Evolutionary conservation across 2,113 vertebrate genomes (phyloP).

Genomic region (Bucco capensis): DNA sequence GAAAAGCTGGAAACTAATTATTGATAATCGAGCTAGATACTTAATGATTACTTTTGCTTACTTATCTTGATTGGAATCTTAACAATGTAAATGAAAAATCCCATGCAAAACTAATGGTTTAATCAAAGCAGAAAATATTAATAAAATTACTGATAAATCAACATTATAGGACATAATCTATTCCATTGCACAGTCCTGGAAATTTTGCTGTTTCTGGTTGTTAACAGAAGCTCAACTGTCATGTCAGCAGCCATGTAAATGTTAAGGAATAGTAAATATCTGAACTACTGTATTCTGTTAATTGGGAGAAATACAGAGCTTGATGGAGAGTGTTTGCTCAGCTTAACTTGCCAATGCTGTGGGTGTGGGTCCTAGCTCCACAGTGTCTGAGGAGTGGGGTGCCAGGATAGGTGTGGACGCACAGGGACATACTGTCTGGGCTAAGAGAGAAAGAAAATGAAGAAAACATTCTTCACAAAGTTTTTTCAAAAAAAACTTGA

Average conservation of each 20-base stretch:
- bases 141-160: background rate
- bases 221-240: background rate
- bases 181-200: background rate
- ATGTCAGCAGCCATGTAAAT: background rate
- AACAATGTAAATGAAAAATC: background rate
- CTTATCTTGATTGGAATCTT: background rate
- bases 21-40: background rate
- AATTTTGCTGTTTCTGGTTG: background rate
- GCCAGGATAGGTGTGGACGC: accelerated
- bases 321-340: background rate
- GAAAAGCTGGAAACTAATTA: background rate
- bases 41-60: background rate
- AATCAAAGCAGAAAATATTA: background rate
- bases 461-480: background rate
- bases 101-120: background rate
- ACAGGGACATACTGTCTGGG: accelerated
- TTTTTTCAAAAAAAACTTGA: background rate
- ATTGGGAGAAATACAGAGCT: background rate
- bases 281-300: background rate
- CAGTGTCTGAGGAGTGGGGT: accelerated
- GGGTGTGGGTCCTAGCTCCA: background rate
- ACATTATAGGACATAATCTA: background rate
- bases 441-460: background rate
- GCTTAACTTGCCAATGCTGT: background rate
- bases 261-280: background rate